Conservation (phyloP, 2,888 invertebrate genomes). For the Zaprionus obscuricornis region DNA sequence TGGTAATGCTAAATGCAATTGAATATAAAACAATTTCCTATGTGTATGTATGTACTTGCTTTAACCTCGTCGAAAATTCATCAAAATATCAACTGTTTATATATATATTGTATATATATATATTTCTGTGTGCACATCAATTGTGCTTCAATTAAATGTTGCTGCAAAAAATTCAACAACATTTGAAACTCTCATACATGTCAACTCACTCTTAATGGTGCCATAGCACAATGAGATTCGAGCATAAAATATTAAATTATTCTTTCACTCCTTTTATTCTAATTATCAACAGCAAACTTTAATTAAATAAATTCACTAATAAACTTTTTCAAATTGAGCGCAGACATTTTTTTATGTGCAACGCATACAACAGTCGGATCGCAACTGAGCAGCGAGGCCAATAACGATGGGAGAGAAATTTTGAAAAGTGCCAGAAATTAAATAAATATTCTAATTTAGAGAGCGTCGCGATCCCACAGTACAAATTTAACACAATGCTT, state of each 20-base stretch:
- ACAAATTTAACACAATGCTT: neutral
- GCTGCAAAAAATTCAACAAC: neutral
- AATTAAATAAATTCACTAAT: constrained; percentile 5
- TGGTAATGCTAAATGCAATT: neutral
- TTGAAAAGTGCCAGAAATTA: neutral
- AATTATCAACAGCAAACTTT: constrained; percentile 20
- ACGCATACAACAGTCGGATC: constrained; percentile 21
- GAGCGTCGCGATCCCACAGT: neutral
- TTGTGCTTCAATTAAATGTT: constrained; percentile 14
- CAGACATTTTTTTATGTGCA: constrained; percentile 33
- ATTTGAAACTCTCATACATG: constrained; percentile 1
- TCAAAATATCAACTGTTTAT: neutral
- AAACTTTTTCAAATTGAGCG: constrained; percentile 1
- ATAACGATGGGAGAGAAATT: neutral
- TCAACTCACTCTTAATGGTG: constrained; percentile 45
- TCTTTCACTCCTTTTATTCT: constrained; percentile 20
- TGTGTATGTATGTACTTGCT: neutral
- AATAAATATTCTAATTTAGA: constrained; percentile 1
- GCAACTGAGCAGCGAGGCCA: constrained; percentile 31
- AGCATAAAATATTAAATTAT: constrained; percentile 28
- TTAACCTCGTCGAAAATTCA: constrained; percentile 17
- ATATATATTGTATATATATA: constrained; percentile 4
- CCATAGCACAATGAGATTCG: constrained; percentile 32
- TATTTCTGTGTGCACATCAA: constrained; percentile 13
- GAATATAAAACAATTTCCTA: constrained; percentile 1